Conservation (phyloP, 2,113 vertebrate genomes). For the Daboia siamensis region DNA sequence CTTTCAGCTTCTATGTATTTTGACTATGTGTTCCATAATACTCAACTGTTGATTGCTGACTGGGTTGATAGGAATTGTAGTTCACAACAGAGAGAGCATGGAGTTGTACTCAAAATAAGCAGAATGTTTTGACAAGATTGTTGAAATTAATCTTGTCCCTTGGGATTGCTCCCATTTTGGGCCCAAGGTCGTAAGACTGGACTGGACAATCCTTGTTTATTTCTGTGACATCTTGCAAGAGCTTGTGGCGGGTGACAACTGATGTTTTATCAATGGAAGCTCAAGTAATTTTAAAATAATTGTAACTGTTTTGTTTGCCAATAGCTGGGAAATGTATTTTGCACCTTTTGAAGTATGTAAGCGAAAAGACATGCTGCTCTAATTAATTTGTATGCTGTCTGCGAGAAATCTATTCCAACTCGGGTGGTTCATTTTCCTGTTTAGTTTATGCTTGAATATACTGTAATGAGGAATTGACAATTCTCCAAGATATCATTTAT, state of each 20-base stretch:
- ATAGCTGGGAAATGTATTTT: slow-evolving; percentile 39
- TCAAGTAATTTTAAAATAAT: slow-evolving; percentile 14
- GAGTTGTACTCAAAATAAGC: not conserved
- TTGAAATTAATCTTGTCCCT: not conserved
- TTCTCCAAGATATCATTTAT: slow-evolving; percentile 64
- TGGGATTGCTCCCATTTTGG: not conserved
- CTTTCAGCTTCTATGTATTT: not conserved
- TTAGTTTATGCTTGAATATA: slow-evolving; percentile 53
- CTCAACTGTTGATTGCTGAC: not conserved
- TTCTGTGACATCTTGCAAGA: not conserved
- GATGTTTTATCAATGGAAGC: slow-evolving; percentile 30
- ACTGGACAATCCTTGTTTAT: not conserved
- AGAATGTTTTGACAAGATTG: not conserved
- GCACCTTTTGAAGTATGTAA: slow-evolving; percentile 45
- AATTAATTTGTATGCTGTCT: slow-evolving; percentile 53
- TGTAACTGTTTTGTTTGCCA: slow-evolving; percentile 47
- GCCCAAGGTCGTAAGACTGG: not conserved
- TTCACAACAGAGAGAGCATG: not conserved
- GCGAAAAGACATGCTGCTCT: slow-evolving; percentile 53
- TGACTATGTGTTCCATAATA: not conserved
- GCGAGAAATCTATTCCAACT: slow-evolving; percentile 13
- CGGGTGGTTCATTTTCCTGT: not conserved
- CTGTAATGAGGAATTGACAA: slow-evolving; percentile 49
- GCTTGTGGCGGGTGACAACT: not conserved
- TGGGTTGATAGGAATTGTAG: not conserved